Conservation (phyloP, 2,888 invertebrate genomes). For the Meiosimyza platycephala region DNA sequence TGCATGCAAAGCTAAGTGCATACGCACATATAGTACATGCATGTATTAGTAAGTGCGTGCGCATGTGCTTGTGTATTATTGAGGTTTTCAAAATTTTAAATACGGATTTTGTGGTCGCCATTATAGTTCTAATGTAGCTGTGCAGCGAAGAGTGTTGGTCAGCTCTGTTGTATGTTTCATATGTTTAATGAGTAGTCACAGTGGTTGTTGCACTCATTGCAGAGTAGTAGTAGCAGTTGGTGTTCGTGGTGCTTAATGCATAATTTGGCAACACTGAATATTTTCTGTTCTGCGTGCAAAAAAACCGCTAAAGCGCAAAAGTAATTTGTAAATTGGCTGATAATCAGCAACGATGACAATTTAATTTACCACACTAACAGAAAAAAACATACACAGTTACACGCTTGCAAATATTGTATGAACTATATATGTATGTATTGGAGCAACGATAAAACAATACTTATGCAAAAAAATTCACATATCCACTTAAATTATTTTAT, state of each 20-base stretch:
- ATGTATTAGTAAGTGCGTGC: background rate
- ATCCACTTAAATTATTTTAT: constrained; percentile 27
- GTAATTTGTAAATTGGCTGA: constrained; percentile 35
- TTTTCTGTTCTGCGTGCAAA: background rate
- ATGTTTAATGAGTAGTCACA: constrained; percentile 4
- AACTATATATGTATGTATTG: too few relatives aligned
- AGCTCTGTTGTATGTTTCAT: background rate
- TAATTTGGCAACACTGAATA: background rate
- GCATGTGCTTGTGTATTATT: background rate
- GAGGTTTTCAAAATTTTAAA: constrained; percentile 21
- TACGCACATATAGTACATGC: background rate
- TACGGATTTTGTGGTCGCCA: constrained; percentile 32
- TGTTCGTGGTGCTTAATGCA: background rate
- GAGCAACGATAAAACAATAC: background rate
- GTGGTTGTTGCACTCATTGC: background rate
- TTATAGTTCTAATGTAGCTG: background rate
- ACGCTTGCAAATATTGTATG: too few relatives aligned
- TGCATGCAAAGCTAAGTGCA: background rate
- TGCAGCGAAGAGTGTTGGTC: background rate
- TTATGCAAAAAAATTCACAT: constrained; percentile 22
- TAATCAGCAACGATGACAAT: constrained; percentile 26
- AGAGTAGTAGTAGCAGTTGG: background rate
- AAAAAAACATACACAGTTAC: background rate
- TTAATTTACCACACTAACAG: constrained; percentile 19
- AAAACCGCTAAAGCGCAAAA: constrained; percentile 32